Evolutionary conservation across 2,797 vertebrate species (phyloP).

Genomic region (Crenichthys baileyi): DNA sequence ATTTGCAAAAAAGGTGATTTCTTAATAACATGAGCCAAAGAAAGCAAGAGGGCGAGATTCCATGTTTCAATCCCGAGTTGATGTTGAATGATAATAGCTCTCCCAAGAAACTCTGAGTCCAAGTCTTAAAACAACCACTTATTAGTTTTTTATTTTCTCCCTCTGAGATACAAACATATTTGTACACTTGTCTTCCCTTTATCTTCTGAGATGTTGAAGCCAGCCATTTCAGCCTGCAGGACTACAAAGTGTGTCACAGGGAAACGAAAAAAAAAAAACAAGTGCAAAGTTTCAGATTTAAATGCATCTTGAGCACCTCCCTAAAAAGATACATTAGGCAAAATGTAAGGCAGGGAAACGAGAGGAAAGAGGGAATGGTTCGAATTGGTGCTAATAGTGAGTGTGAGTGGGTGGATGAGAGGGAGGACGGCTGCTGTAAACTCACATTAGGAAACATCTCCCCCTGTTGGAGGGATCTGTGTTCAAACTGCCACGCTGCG

Average conservation of each 20-base stretch:
- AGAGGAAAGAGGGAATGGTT: slow-evolving; percentile 72
- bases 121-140: slow-evolving; percentile 61
- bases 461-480: slow-evolving; percentile 79
- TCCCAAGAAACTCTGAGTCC: slow-evolving; percentile 54
- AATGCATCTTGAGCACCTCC: slow-evolving; percentile 44
- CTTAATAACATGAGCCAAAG: slow-evolving; percentile 67
- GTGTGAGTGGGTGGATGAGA: slow-evolving; percentile 61
- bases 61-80: slow-evolving; percentile 58
- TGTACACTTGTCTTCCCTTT: slow-evolving; percentile 54
- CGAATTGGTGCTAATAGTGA: slow-evolving; percentile 74
- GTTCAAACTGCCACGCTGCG: slow-evolving; percentile 28
- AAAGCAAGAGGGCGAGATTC: slow-evolving; percentile 38
- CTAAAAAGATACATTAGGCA: slow-evolving; percentile 56
- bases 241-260: slow-evolving; percentile 26
- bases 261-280: not conserved
- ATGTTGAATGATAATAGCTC: slow-evolving; percentile 63
- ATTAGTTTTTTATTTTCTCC: slow-evolving; percentile 67
- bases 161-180: slow-evolving; percentile 60
- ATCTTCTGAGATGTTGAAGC: slow-evolving; percentile 13
- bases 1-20: slow-evolving; percentile 79
- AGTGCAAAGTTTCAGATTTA: slow-evolving; percentile 52
- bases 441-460: slow-evolving; percentile 81
- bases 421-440: slow-evolving; percentile 54
- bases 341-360: slow-evolving; percentile 61
- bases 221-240: slow-evolving; percentile 56